These are phyloP conservation scores for Phataginus tricuspis DNA, from an alignment of 2,797 vertebrate genomes.

Conservation along the genomic window DNA sequence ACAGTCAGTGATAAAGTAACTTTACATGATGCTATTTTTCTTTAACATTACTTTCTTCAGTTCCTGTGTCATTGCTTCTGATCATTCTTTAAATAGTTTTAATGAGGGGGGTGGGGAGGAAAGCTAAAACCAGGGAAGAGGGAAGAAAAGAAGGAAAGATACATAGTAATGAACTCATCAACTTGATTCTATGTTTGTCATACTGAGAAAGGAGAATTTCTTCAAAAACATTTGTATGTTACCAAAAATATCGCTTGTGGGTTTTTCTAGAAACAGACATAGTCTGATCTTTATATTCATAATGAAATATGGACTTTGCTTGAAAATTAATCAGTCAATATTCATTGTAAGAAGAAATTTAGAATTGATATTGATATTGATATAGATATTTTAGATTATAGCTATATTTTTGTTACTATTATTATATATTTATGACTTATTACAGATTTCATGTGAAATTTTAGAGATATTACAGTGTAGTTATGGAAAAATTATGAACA, in stretches of 20 bases:
- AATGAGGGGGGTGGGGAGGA: neutral
- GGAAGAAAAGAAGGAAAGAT: neutral
- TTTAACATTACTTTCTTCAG: constrained; percentile 71
- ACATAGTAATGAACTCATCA: neutral
- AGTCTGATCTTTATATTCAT: neutral
- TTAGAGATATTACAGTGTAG: neutral
- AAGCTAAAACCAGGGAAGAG: neutral
- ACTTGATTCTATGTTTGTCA: neutral
- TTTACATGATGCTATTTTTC: constrained; percentile 71
- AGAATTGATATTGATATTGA: neutral
- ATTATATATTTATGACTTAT: neutral
- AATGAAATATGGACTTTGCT: neutral
- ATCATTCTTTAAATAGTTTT: neutral
- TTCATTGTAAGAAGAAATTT: constrained; percentile 1
- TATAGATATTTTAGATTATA: neutral
- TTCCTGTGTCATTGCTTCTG: constrained; percentile 45
- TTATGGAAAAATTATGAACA: neutral
- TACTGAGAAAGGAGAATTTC: neutral
- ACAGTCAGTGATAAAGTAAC: constrained; percentile 73
- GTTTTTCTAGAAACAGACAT: neutral
- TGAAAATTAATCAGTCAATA: neutral
- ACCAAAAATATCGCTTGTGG: neutral
- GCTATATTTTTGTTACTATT: neutral
- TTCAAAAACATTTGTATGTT: neutral
- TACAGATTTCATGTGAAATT: neutral